These are phyloP conservation scores for Phalloptychus januarius DNA, from an alignment of 2,797 vertebrate species.

Conservation along the genomic window DNA sequence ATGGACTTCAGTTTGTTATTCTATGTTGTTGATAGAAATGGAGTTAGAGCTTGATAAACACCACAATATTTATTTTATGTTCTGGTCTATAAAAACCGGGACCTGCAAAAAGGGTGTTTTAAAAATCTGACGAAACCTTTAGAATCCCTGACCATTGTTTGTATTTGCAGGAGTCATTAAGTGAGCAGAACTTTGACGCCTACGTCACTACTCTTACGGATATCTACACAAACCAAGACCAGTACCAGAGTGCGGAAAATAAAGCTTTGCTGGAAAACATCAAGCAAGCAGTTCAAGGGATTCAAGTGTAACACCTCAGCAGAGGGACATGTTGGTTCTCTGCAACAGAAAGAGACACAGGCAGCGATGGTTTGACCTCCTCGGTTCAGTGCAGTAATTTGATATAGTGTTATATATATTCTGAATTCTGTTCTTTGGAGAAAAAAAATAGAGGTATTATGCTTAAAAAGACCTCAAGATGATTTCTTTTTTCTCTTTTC, in stretches of 20 bases:
- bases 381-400: slow-evolving; percentile 89
- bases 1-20: background rate
- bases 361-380: slow-evolving; percentile 80
- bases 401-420: slow-evolving; percentile 92
- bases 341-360: slow-evolving; percentile 36
- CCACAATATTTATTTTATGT: background rate
- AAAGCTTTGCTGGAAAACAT: slow-evolving; percentile 99
- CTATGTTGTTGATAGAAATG: background rate
- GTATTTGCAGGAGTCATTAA: slow-evolving; percentile 91
- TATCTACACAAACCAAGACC: slow-evolving; percentile 98
- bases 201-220: slow-evolving; percentile 99
- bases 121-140: background rate
- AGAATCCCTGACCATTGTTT: background rate
- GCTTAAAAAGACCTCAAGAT: slow-evolving; percentile 88
- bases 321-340: slow-evolving; percentile 44
- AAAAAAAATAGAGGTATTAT: slow-evolving; percentile 83
- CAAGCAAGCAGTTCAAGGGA: slow-evolving; percentile 99
- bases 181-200: slow-evolving; percentile 99
- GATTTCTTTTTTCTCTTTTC: slow-evolving; percentile 38
- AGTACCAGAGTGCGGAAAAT: slow-evolving; percentile 99
- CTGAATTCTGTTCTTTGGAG: slow-evolving; percentile 86
- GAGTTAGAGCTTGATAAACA: background rate
- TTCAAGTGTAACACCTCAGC: slow-evolving; percentile 93
- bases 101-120: background rate
- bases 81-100: background rate